phyloP scores from a whole-genome alignment of 2,797 vertebrate genomes.

The Melanotaenia boesemani region DNA sequence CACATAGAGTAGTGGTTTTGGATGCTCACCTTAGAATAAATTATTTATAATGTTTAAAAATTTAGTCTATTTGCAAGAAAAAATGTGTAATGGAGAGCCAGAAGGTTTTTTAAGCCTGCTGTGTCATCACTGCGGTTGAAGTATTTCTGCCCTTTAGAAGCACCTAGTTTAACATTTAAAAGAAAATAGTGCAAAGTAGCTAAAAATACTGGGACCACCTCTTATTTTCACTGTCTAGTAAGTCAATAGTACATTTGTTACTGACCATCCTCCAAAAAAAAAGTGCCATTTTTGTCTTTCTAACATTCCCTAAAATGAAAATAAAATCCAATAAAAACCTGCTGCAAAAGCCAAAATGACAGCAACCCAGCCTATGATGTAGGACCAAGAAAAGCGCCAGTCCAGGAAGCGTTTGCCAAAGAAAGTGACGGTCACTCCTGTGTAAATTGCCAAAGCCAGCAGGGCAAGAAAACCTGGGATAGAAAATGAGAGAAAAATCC shows the following conservation, averaged over 20 bases:
- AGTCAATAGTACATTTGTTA: not conserved
- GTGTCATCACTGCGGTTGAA: not conserved
- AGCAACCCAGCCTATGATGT: constrained; percentile 89
- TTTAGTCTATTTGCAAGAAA: not conserved
- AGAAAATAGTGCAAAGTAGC: not conserved
- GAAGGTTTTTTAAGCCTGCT: not conserved
- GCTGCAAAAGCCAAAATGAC: constrained; percentile 83
- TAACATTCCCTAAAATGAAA: not conserved
- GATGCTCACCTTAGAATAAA: not conserved
- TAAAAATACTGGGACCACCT: not conserved
- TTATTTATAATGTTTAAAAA: not conserved
- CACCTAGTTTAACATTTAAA: not conserved
- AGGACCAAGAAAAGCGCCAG: constrained; percentile 91
- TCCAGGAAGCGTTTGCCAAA: constrained; percentile 85
- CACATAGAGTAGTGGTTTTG: not conserved
- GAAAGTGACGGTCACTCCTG: constrained; percentile 84
- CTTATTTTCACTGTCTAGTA: not conserved
- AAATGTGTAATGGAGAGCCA: no score
- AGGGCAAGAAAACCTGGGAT: constrained; percentile 85
- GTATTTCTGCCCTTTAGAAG: not conserved
- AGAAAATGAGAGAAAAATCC: not conserved
- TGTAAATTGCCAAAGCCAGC: constrained; percentile 86
- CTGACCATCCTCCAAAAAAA: not conserved
- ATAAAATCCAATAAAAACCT: constrained; percentile 74
- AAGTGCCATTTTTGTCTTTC: not conserved